phyloP scores from a whole-genome alignment of 2,113 vertebrate genomes.

The Colistium nudipinnis region DNA sequence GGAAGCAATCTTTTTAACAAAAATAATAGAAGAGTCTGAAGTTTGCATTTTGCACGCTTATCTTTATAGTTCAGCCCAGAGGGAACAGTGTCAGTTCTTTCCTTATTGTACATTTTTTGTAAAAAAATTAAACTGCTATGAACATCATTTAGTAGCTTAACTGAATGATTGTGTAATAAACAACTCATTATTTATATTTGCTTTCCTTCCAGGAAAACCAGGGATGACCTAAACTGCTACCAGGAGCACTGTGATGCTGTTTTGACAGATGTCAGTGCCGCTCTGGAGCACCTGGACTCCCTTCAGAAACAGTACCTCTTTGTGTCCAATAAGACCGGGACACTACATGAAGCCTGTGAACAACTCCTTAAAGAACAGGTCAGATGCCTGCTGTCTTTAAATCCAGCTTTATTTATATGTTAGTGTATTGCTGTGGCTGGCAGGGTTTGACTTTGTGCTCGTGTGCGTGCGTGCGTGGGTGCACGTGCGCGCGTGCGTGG shows the following conservation, averaged over 20 bases:
- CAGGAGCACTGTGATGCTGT: conserved; percentile 96
- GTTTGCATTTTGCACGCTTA: too few relatives aligned
- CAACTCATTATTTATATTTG: conserved; percentile 21
- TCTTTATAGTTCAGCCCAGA: too few relatives aligned
- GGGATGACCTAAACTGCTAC: conserved; percentile 92
- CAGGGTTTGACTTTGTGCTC: too few relatives aligned
- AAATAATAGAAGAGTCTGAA: neutral
- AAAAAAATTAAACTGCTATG: too few relatives aligned
- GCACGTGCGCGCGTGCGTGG: too few relatives aligned
- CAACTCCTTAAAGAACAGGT: conserved; percentile 98
- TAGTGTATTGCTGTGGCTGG: neutral
- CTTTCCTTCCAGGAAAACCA: conserved; percentile 88
- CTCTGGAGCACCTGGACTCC: conserved; percentile 92
- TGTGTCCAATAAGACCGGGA: conserved; percentile 97
- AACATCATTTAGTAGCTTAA: neutral
- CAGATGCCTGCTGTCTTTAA: conserved; percentile 23
- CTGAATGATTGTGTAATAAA: neutral
- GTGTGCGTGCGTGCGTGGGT: too few relatives aligned
- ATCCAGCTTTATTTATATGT: neutral
- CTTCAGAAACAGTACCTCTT: conserved; percentile 97
- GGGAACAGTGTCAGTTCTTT: too few relatives aligned
- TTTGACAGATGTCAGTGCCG: conserved; percentile 89
- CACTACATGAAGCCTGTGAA: conserved; percentile 95
- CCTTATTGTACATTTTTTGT: too few relatives aligned
- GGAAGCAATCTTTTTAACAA: neutral